A percentile compares a stretch with the other conserved stretches of the same genome.
Evolutionary conservation across 2,888 invertebrate species (phyloP).

Genomic region (Nasonovia ribisnigri): DNA sequence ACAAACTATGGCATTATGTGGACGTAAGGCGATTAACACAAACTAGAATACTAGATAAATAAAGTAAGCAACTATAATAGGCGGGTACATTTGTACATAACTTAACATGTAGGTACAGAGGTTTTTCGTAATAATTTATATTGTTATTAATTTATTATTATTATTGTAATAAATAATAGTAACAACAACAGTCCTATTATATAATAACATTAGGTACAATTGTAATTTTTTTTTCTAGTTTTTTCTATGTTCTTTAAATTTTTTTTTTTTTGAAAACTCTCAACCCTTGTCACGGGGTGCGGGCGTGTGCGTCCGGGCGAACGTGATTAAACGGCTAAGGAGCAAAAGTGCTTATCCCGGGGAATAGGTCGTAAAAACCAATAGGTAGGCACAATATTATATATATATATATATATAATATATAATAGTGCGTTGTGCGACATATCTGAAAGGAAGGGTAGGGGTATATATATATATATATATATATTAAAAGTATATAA

Average conservation of each 20-base stretch:
- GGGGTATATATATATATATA: background rate
- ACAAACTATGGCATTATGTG: background rate
- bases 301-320: background rate
- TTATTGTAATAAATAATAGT: too few species aligned
- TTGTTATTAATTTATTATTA: background rate
- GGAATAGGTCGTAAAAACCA: slow-evolving; percentile 62
- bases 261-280: background rate
- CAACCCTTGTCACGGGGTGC: slow-evolving; percentile 6
- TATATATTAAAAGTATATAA: background rate
- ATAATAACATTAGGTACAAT: background rate
- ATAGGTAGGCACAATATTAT: slow-evolving; percentile 38
- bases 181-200: background rate
- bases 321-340: slow-evolving; percentile 54
- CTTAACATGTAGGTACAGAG: background rate
- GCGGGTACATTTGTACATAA: background rate
- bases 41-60: background rate
- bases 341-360: slow-evolving; percentile 60
- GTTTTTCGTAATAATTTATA: background rate
- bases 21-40: background rate
- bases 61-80: background rate
- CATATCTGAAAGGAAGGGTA: slow-evolving; percentile 1
- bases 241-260: background rate
- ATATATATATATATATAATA: too few species aligned
- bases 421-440: slow-evolving; percentile 23
- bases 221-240: background rate